phyloP scores from a whole-genome alignment of 2,113 vertebrate genomes.

The Xiphias gladius region DNA sequence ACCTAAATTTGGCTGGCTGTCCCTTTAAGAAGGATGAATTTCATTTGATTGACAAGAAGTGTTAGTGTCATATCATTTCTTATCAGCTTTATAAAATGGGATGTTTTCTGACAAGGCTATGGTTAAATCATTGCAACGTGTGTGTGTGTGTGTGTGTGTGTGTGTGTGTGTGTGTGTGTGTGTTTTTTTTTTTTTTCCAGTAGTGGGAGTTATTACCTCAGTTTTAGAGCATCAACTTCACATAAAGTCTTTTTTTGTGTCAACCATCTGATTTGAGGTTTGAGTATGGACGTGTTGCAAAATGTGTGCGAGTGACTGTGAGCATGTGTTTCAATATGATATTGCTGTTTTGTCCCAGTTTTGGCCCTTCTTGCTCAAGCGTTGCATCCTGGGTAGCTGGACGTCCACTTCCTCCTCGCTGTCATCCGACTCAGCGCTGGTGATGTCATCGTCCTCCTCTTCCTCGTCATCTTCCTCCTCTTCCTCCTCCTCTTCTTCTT shows the following conservation, averaged over 20 bases:
- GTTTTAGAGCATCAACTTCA: constrained; percentile 64
- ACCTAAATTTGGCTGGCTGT: constrained; percentile 37
- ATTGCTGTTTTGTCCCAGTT: constrained; percentile 92
- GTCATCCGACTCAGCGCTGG: constrained; percentile 92
- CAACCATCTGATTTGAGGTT: constrained; percentile 53
- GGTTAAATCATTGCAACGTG: constrained; percentile 40
- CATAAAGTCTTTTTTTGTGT: constrained; percentile 66
- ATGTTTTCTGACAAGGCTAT: constrained; percentile 48
- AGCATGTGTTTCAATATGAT: constrained; percentile 84
- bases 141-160: constrained; percentile 17
- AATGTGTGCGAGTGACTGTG: constrained; percentile 22
- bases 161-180: constrained; percentile 34
- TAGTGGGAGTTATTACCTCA: constrained; percentile 68
- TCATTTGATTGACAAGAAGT: constrained; percentile 41
- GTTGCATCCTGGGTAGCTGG: constrained; percentile 83
- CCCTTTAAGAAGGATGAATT: constrained; percentile 36
- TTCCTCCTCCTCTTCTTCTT: constrained; percentile 88
- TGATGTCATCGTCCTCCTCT: constrained; percentile 89
- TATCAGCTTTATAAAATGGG: constrained; percentile 54
- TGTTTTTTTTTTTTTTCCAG: constrained; percentile 60
- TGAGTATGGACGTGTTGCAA: constrained; percentile 32
- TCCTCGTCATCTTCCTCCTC: constrained; percentile 90
- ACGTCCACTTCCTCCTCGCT: constrained; percentile 89
- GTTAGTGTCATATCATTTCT: constrained; percentile 34
- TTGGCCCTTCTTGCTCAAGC: constrained; percentile 86